These are phyloP conservation scores for Leucosticte australis DNA, from an alignment of 2,113 vertebrate species.

Conservation along the genomic window DNA sequence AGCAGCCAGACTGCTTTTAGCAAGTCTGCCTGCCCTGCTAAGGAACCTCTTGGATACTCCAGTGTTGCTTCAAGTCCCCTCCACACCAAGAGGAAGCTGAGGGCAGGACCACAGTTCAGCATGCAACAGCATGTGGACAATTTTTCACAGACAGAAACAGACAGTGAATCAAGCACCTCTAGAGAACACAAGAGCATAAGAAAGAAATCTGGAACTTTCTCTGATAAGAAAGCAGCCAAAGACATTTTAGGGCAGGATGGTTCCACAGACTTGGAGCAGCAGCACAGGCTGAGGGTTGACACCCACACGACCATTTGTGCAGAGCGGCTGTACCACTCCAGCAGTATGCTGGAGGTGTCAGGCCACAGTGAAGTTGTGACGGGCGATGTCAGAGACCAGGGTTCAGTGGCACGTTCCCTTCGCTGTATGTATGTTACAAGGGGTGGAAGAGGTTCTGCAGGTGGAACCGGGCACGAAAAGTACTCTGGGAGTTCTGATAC, in stretches of 20 bases:
- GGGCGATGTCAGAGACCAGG: neutral
- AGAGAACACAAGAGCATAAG: neutral
- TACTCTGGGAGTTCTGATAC: neutral
- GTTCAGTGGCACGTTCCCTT: neutral
- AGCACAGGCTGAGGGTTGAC: neutral
- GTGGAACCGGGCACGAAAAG: neutral
- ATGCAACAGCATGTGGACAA: neutral
- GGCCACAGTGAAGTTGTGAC: neutral
- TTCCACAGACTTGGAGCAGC: neutral
- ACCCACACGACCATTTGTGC: constrained; percentile 29
- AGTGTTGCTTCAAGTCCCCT: neutral
- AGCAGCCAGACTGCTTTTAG: constrained; percentile 11
- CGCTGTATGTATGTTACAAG: neutral
- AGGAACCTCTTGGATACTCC: neutral
- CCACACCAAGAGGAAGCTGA: constrained; percentile 24
- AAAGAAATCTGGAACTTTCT: neutral
- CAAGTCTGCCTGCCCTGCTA: neutral
- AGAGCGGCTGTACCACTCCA: constrained; percentile 51
- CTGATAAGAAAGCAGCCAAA: neutral
- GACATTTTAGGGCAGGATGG: neutral
- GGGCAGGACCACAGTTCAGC: neutral
- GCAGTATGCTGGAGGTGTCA: constrained; percentile 54
- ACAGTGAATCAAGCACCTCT: constrained; percentile 22
- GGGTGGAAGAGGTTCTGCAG: neutral
- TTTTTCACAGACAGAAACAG: constrained; percentile 61